Evolutionary conservation across 2,888 invertebrate species (phyloP).

Genomic region (Gryllus longicercus): DNA sequence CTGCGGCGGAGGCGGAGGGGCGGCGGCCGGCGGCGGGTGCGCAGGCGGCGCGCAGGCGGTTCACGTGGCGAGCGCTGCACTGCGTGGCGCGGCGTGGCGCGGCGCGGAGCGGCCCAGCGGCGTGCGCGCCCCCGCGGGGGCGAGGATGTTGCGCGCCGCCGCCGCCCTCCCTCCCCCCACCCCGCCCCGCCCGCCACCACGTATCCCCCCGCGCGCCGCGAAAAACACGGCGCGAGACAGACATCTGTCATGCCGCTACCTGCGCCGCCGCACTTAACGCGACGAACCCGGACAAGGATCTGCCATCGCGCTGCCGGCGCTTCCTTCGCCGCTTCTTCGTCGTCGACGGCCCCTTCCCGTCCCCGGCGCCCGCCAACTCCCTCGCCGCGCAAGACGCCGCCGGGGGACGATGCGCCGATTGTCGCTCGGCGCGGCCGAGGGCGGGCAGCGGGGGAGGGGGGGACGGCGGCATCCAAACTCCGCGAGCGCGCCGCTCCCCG

Average conservation of each 20-base stretch:
- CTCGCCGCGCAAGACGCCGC: no score
- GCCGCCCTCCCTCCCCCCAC: neutral
- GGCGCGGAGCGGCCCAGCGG: neutral
- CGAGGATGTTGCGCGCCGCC: neutral
- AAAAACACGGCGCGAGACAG: slow-evolving; percentile 5
- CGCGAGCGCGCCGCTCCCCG: no score
- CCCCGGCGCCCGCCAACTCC: neutral
- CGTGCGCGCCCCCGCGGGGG: neutral
- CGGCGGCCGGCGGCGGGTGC: neutral
- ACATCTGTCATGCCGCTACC: neutral
- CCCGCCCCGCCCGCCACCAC: neutral
- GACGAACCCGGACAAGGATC: neutral
- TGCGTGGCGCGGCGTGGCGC: slow-evolving; percentile 20
- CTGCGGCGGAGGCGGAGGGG: slow-evolving; percentile 21
- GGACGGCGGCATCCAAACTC: no score
- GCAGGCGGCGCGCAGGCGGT: neutral
- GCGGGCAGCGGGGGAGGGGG: no score
- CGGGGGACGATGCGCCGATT: no score
- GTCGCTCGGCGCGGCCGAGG: no score
- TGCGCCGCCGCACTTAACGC: neutral
- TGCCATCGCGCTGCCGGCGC: neutral
- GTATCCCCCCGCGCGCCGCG: neutral
- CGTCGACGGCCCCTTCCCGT: neutral
- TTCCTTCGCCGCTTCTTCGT: neutral
- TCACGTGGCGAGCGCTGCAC: slow-evolving; percentile 25